Base-by-base conservation (phyloP, 2,888 invertebrate species). In the Leucophora obtusa region DNA sequence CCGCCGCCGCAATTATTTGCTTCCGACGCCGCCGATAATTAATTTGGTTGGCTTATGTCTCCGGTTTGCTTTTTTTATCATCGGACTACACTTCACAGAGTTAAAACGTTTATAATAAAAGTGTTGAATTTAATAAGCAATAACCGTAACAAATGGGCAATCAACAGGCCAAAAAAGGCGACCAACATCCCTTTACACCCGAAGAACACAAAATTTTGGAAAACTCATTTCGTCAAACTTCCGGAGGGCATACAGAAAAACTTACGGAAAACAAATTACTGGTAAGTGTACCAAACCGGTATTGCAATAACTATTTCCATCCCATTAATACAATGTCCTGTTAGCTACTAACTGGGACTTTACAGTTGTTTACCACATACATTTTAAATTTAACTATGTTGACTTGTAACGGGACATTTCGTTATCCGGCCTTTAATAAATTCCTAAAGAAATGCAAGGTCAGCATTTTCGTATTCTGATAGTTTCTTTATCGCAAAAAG, bases 171-270 rank as follows among this genome's bases (percentile, higher is more conserved):
- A 86, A 86, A 74, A 81, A 58, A n/a, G 71, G 72, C 7, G 63
- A 62, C 7, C 70, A 81, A 11, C 78, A 81, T 15, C 82, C 71
- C 4, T 88, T 85, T 71, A 87, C 87, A 4, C 47, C 83, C 0
- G 89, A 89, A 2, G 88, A 89, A 70, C 47, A 86, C 18, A 86
- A 87, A 53, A 82, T 87, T 33, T 73, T 88, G 69, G 88, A 88
- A 51, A 82, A 83, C 1, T 86, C 88, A 8, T 88, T 87, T 77
- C 86, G 85, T 9, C 83, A 85, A 2, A 84, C 85, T 43, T 84
- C 86, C 33, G 87, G 87, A 10, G 86, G 87, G 24, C 84, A 86
- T 18, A 82, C 87, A 18, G 88, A 87, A 35, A 88, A 87, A 76
- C 66, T 88, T 75, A 85, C 86, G 15, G 85, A 86, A 74, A 87